Percentiles rank a stretch among this genome's conserved stretches.
Conservation (phyloP, 2,888 invertebrate genomes). For the Nudaria mundana region DNA sequence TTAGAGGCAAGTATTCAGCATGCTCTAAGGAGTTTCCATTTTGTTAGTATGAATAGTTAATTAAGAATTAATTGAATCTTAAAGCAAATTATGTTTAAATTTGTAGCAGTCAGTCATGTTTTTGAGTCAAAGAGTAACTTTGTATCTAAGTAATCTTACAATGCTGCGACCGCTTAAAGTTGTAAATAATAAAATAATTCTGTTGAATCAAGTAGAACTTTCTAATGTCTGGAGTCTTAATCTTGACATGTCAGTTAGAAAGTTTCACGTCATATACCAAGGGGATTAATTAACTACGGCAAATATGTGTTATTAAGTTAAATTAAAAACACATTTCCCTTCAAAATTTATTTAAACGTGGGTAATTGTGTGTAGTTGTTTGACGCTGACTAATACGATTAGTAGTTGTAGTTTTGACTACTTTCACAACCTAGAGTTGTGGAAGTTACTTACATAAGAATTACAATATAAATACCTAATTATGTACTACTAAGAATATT, state of each 20-base stretch:
- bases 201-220: not conserved
- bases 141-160: conserved; percentile 7
- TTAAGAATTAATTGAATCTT: conserved; percentile 56
- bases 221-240: not conserved
- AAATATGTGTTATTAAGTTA: too few species aligned
- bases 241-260: not conserved
- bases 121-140: conserved; percentile 11
- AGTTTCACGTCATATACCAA: not conserved
- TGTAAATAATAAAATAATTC: not conserved
- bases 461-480: too few species aligned
- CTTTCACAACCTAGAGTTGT: too few species aligned
- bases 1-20: conserved; percentile 59
- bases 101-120: conserved; percentile 22
- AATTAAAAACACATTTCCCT: too few species aligned
- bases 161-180: conserved; percentile 7
- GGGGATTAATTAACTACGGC: not conserved
- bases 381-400: too few species aligned
- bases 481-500: too few species aligned
- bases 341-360: too few species aligned
- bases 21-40: conserved; percentile 47
- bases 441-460: too few species aligned
- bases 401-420: too few species aligned
- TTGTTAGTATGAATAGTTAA: conserved; percentile 60
- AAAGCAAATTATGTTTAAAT: conserved; percentile 36
- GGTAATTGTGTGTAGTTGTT: too few species aligned